Conservation (phyloP, 1,140 invertebrate species). For the Platyscapa corneri region DNA sequence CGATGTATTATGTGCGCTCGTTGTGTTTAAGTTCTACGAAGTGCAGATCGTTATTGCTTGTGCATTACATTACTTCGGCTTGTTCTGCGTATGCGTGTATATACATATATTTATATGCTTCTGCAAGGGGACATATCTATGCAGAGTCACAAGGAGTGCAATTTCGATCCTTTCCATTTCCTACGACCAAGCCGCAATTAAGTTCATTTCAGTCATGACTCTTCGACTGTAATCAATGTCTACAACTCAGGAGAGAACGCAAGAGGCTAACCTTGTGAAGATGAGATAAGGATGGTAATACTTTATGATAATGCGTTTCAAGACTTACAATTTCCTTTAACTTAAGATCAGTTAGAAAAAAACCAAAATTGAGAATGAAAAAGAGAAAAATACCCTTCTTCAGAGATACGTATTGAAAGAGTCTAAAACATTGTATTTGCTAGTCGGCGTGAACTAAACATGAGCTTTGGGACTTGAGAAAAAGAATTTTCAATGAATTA, state of each 20-base stretch:
- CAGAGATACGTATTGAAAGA: too few relatives aligned
- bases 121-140: background rate
- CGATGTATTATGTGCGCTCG: background rate
- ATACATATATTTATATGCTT: background rate
- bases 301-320: background rate
- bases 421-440: background rate
- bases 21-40: background rate
- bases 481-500: background rate
- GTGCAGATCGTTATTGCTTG: conserved; percentile 16
- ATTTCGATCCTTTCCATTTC: conserved; percentile 43
- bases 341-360: background rate
- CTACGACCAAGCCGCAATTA: conserved; percentile 33
- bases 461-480: background rate
- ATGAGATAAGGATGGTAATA: background rate
- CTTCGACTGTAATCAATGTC: conserved; percentile 41
- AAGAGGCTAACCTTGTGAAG: background rate
- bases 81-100: background rate
- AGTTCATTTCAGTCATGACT: conserved; percentile 33
- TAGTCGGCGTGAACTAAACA: background rate
- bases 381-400: too few relatives aligned
- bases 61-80: background rate
- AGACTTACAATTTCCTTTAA: background rate
- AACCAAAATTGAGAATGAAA: background rate
- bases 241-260: background rate
- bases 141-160: background rate